phyloP scores from a whole-genome alignment of 1,140 invertebrate species.

The Drosophila simulans region DNA sequence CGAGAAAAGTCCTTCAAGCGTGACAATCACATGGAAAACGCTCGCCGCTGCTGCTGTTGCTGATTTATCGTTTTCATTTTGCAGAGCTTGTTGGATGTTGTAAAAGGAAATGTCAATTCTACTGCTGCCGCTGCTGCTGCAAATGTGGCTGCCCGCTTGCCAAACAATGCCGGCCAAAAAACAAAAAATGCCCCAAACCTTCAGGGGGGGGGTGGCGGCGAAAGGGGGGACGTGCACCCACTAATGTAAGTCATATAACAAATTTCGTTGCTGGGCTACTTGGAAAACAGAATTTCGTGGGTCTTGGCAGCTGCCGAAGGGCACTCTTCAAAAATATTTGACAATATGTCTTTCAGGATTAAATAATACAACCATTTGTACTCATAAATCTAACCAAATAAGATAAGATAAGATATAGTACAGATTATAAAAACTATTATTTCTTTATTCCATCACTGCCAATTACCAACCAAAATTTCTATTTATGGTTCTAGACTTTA shows the following conservation, averaged over 20 bases:
- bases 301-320: slow-evolving; percentile 28
- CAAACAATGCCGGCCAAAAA: slow-evolving; percentile 59
- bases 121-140: slow-evolving; percentile 45
- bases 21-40: slow-evolving; percentile 78
- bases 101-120: slow-evolving; percentile 83
- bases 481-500: no score
- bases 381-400: neutral
- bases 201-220: neutral
- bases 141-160: slow-evolving; percentile 62
- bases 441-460: no score
- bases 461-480: no score
- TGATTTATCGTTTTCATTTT: slow-evolving; percentile 83
- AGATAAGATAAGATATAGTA: no score
- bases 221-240: slow-evolving; percentile 29
- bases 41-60: slow-evolving; percentile 48
- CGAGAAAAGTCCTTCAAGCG: slow-evolving; percentile 79
- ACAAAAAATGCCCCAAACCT: neutral
- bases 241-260: slow-evolving; percentile 76
- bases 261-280: slow-evolving; percentile 58
- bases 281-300: slow-evolving; percentile 37
- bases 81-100: slow-evolving; percentile 77
- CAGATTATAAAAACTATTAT: no score
- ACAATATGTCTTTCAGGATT: neutral
- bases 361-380: neutral
- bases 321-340: slow-evolving; percentile 28